Percentiles rank a stretch among this genome's conserved stretches.
Conservation (phyloP, 2,797 vertebrate genomes). For the Pteronotus mesoamericanus region DNA sequence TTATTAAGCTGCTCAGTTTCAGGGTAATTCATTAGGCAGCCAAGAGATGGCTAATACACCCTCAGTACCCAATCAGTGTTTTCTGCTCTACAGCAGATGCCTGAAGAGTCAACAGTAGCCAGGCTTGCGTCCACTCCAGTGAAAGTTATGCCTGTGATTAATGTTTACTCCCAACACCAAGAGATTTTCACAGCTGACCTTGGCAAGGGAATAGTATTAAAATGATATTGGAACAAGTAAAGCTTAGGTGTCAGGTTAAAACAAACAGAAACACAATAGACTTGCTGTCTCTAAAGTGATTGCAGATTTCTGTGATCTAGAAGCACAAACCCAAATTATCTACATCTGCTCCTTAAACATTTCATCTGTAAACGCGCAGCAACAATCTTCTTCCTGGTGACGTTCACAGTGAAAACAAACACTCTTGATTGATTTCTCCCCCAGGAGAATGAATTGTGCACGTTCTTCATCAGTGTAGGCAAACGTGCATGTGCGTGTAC, state of each 20-base stretch:
- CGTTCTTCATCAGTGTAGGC: neutral
- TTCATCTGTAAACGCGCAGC: slow-evolving; percentile 60
- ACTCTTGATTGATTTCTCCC: slow-evolving; percentile 34
- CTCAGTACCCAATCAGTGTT: neutral
- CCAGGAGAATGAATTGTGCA: slow-evolving; percentile 3
- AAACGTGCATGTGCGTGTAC: neutral
- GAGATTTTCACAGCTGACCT: slow-evolving; percentile 38
- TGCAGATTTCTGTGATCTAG: slow-evolving; percentile 42
- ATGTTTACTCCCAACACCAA: slow-evolving; percentile 10
- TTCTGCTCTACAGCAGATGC: neutral
- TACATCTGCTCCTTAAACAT: slow-evolving; percentile 54
- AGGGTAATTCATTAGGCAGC: neutral
- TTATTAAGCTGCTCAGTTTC: neutral
- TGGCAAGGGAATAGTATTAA: slow-evolving; percentile 44
- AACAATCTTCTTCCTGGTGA: slow-evolving; percentile 53
- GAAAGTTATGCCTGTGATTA: neutral
- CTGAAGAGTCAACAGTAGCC: neutral
- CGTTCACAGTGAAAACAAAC: slow-evolving; percentile 63
- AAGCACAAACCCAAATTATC: slow-evolving; percentile 47
- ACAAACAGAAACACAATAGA: slow-evolving; percentile 46
- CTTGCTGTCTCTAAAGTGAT: slow-evolving; percentile 38
- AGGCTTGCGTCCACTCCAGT: neutral
- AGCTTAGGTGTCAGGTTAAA: slow-evolving; percentile 52
- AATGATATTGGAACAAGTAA: slow-evolving; percentile 34
- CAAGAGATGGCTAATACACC: neutral